Evolutionary conservation across 2,113 vertebrate genomes (phyloP).

Genomic region (Podarcis raffonei): DNA sequence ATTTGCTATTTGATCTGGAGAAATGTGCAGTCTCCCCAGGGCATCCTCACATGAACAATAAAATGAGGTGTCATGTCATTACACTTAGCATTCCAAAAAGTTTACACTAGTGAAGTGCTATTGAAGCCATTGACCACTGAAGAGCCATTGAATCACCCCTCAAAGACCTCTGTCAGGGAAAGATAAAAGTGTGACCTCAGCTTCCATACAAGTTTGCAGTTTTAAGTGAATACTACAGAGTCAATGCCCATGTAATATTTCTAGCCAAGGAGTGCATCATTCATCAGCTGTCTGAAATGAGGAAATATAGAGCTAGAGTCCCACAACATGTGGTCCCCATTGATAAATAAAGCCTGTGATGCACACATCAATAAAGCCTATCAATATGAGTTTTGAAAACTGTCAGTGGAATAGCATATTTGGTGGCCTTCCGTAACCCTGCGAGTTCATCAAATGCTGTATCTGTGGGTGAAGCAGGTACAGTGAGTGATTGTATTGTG

Average conservation of each 20-base stretch:
- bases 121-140: conserved; percentile 8
- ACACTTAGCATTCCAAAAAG: neutral
- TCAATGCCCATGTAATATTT: neutral
- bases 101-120: conserved; percentile 4
- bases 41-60: neutral
- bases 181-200: neutral
- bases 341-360: neutral
- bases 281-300: neutral
- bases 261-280: neutral
- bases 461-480: neutral
- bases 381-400: neutral
- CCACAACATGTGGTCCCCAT: neutral
- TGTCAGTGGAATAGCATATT: neutral
- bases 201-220: neutral
- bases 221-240: neutral
- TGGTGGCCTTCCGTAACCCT: neutral
- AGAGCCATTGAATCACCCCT: neutral
- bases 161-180: neutral
- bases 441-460: neutral
- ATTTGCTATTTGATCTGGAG: conserved; percentile 10
- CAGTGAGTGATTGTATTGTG: neutral
- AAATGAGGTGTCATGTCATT: neutral
- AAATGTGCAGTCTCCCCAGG: neutral
- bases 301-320: neutral
- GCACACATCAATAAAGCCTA: neutral